Base-by-base conservation (phyloP, 2,888 invertebrate species). In the Caenorhabditis japonica region DNA sequence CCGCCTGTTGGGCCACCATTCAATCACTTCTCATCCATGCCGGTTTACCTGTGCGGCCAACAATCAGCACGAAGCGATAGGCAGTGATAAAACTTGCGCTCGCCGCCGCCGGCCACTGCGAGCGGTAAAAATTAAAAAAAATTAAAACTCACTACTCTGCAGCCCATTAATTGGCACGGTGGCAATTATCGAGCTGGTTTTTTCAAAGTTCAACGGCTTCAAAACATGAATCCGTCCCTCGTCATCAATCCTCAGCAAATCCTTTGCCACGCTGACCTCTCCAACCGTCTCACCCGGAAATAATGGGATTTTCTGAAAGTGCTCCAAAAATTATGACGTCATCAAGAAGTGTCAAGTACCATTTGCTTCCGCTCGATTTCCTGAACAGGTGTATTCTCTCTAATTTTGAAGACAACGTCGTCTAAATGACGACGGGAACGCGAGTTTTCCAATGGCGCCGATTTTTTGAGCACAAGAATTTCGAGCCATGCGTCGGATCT, bases 181-280 rank as follows among this genome's bases (percentile, higher is more conserved):
- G 5, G 70, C 68, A 21, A 55, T 77, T 10, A 75, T 75, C 12
- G 75, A 59, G 19, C 71, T 76, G 5, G 61, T 70, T 43, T 74
- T 73, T 51, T 77, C 80, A 59, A 68, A 82, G 58, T 82, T 80
- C 41, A 80, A 46, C 33, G 66, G 44, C 55, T 72, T 66, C 30
- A 71, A 21, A 46, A 82, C 53, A 38, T 68, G 71, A n/a, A 81
- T 75, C 39, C 41, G 58, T 10, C 81, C 81, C 0, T 60, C 60
- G 0, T 66, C 60, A 19, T 73, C 66, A 12, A 73, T 56, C 38
- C 39, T 60, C 27, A 73, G 36, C 49, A 49, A 55, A 10, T 73
- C 72, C 13, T 61, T 66, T 1, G 66, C 53, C 3, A 60, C 72
- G 38, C 43, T 60, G 43, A 73, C 34, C 21, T 73, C 72, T 4